Percentiles rank a stretch among this genome's conserved stretches.
Conservation (phyloP, 1,140 invertebrate genomes). For the Rhizoglyphus robini region DNA sequence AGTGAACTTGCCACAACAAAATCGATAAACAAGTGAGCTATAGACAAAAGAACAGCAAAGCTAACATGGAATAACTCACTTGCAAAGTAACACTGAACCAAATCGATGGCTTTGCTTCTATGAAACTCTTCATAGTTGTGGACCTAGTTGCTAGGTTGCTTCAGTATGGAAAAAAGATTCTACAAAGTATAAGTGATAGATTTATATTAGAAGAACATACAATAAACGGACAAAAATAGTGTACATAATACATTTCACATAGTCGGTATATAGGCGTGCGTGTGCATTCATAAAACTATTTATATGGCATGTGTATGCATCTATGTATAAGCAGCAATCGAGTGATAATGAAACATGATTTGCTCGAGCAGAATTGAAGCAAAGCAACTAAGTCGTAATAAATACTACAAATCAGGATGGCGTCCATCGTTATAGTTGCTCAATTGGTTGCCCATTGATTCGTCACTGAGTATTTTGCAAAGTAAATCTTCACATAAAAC, state of each 20-base stretch:
- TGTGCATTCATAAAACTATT: conserved; percentile 10
- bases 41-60: too few relatives aligned
- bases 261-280: conserved; percentile 1
- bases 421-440: background rate
- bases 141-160: background rate
- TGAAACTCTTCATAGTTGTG: background rate
- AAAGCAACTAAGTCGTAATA: background rate
- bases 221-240: background rate
- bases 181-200: background rate
- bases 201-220: background rate
- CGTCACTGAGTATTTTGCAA: background rate
- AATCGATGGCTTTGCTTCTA: background rate
- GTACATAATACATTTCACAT: conserved; percentile 12
- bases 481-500: background rate
- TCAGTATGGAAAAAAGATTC: background rate
- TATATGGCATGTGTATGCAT: background rate
- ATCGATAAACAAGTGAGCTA: too few relatives aligned
- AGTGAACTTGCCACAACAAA: too few relatives aligned
- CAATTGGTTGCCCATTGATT: background rate
- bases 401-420: background rate
- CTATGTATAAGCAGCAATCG: conserved; percentile 3
- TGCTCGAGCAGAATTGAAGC: background rate
- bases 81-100: background rate
- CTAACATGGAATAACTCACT: background rate
- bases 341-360: background rate